phyloP scores from a whole-genome alignment of 2,888 invertebrate species.

The Antheraea yamamai region DNA sequence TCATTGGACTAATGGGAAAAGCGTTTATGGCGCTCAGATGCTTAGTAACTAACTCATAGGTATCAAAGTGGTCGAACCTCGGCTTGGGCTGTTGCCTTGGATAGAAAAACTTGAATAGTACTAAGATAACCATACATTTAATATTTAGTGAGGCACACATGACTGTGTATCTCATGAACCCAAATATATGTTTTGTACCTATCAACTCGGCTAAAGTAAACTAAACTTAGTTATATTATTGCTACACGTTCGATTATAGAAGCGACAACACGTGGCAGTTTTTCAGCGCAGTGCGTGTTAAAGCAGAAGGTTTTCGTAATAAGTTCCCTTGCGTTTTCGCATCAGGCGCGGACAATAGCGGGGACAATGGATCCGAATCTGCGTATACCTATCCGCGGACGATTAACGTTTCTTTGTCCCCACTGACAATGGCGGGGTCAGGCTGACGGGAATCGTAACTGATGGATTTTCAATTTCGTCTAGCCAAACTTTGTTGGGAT shows the following conservation, averaged over 20 bases:
- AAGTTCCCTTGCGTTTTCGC: slow-evolving; percentile 36
- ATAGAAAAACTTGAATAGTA: too few species aligned
- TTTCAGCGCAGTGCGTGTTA: slow-evolving; percentile 32
- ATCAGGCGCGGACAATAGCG: slow-evolving; percentile 34
- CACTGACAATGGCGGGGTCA: slow-evolving; percentile 22
- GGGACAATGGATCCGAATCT: slow-evolving; percentile 36
- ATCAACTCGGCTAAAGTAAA: too few species aligned
- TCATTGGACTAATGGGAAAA: too few species aligned
- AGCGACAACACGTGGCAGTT: slow-evolving; percentile 27
- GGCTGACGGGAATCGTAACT: slow-evolving; percentile 3
- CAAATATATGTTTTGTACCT: too few species aligned
- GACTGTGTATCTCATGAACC: too few species aligned
- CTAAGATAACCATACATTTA: too few species aligned
- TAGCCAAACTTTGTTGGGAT: slow-evolving; percentile 18
- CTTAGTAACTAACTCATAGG: too few species aligned
- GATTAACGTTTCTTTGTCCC: slow-evolving; percentile 38
- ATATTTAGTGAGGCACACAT: too few species aligned
- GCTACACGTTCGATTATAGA: not conserved
- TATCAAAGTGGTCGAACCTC: too few species aligned
- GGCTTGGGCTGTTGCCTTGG: too few species aligned
- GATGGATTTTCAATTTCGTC: slow-evolving; percentile 23
- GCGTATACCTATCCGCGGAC: slow-evolving; percentile 32
- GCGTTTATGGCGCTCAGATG: too few species aligned
- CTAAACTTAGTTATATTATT: not conserved
- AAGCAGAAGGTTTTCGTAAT: slow-evolving; percentile 36